Base-by-base conservation (phyloP, 2,113 vertebrate species). In the Dendrocopos noguchii region DNA sequence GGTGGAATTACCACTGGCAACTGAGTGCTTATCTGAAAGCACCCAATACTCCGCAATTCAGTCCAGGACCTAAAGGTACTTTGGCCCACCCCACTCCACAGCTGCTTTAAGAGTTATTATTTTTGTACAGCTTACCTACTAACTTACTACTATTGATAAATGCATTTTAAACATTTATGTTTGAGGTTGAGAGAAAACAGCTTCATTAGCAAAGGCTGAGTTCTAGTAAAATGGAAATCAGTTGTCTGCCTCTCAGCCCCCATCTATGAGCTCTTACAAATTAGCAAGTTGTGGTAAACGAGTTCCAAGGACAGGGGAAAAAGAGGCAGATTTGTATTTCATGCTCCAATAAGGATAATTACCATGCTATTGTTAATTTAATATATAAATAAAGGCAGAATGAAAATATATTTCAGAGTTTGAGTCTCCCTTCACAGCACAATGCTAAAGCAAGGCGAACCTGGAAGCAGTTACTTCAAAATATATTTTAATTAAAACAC, bases 241-340 rank as follows among this genome's bases (percentile, higher is more conserved):
- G 86, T 82, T 1, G 10, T 90, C 90, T 75, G 60, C n/a, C 68
- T 34, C 87, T 64, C 36, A 73, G 12, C 18, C 44, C 85, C 85
- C 88, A 90, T 36, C 83, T 85, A 84, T 18, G 36, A 95, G 78
- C 74, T 76, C 90, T 67, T 59, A 95, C 88, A 84, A 92, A 68
- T 87, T 91, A 93, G 47, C 60, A 95, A 88, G 96, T 87, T 85
- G 71, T 56, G 88, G 86, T 61, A 92, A 95, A 82, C n/a, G 55
- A 89, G 93, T 83, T 96, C 86, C 80, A 94, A 88, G 39, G 90
- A 92, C 68, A 66, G 79, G 20, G 79, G 55, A 29, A 81, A 94
- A 92, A 95, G 67, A 94, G 85, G 61, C 85, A 96, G 79, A 95
- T 95, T 88, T 96, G 64, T 84, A 96, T 87, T 95, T 94, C 93